phyloP scores from a whole-genome alignment of 2,113 vertebrate species.

The Pandion haliaetus region DNA sequence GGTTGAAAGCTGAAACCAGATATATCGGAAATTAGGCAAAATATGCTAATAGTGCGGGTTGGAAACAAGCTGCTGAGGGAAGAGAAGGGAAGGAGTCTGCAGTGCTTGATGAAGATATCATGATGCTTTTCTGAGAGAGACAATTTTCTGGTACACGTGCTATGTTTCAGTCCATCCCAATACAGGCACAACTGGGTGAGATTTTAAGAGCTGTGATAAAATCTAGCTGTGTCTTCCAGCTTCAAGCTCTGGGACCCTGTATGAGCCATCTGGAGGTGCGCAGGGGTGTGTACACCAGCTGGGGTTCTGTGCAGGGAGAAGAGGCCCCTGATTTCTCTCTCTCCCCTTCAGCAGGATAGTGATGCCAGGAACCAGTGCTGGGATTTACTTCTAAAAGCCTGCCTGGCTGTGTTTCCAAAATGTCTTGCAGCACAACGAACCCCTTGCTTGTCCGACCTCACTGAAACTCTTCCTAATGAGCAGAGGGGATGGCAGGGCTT shows the following conservation, averaged over 20 bases:
- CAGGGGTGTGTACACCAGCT: background rate
- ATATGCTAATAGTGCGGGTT: background rate
- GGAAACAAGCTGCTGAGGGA: slow-evolving; percentile 16
- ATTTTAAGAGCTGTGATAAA: background rate
- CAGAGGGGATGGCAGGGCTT: background rate
- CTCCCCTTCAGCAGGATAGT: background rate
- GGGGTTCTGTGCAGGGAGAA: background rate
- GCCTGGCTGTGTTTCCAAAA: background rate
- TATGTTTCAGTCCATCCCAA: background rate
- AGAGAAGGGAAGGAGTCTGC: background rate
- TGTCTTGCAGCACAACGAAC: background rate
- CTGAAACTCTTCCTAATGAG: background rate
- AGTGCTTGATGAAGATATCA: background rate
- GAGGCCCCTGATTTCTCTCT: background rate
- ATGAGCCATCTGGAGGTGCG: rapidly evolving
- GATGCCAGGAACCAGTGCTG: background rate
- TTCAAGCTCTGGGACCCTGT: background rate
- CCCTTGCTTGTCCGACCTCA: background rate
- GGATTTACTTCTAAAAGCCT: background rate
- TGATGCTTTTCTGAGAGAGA: background rate
- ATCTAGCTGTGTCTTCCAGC: background rate
- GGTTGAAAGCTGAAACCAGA: slow-evolving; percentile 23
- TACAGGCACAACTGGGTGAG: background rate
- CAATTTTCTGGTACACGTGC: background rate
- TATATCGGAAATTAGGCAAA: background rate